phyloP scores from a whole-genome alignment of 35 echinoderm and acorn worm genomes.

The Hemicentrotus pulcherrimus region DNA sequence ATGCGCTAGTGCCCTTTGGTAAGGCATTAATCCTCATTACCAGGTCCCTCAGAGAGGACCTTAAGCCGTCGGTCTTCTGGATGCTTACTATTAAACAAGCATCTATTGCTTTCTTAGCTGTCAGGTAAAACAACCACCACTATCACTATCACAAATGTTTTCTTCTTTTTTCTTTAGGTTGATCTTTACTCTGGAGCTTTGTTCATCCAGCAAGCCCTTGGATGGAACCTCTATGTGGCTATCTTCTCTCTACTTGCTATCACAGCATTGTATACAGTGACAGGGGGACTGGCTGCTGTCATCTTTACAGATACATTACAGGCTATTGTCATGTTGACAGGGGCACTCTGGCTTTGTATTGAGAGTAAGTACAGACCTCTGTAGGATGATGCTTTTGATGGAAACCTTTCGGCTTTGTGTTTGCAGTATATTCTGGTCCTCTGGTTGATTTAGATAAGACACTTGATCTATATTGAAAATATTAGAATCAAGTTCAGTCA shows the following conservation, averaged over 20 bases:
- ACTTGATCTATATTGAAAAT: neutral
- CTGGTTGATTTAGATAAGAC: neutral
- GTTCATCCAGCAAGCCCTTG: slow-evolving; percentile 81
- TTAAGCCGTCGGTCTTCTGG: no score
- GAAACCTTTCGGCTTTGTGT: neutral
- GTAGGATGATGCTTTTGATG: neutral
- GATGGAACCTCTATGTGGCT: slow-evolving; percentile 81
- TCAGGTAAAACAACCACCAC: no score
- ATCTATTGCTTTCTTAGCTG: no score
- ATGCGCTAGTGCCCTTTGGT: no score
- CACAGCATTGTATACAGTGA: slow-evolving; percentile 82
- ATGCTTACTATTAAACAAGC: no score
- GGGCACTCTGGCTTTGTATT: slow-evolving; percentile 61
- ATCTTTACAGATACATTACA: slow-evolving; percentile 77
- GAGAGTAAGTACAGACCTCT: slow-evolving; percentile 55
- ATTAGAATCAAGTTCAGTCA: neutral
- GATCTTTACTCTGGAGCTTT: slow-evolving; percentile 89
- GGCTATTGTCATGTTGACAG: slow-evolving; percentile 69
- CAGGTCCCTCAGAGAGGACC: no score
- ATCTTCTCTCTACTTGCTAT: slow-evolving; percentile 71
- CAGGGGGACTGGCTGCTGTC: slow-evolving; percentile 78
- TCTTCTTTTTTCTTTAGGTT: slow-evolving; percentile 48
- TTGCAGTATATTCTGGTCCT: neutral
- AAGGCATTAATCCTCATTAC: no score
- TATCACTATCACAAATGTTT: no score